These are phyloP conservation scores for Cephalotes varians DNA, from an alignment of 2,888 invertebrate genomes.

Conservation along the genomic window DNA sequence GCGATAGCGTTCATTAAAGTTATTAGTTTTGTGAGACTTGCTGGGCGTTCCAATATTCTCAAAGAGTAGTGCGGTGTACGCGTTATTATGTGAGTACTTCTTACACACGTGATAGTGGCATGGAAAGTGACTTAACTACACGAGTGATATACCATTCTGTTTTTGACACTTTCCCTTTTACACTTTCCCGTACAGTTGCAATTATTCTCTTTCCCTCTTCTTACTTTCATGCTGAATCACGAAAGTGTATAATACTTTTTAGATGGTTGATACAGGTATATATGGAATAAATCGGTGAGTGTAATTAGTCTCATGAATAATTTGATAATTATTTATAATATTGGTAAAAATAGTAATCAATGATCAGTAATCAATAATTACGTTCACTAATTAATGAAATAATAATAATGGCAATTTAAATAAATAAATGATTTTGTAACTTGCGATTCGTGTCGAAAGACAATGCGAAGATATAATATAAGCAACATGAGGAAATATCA, in stretches of 20 bases:
- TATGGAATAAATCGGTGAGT: not conserved
- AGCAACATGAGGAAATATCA: not conserved
- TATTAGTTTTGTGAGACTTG: conserved; percentile 73
- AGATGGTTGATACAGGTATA: not conserved
- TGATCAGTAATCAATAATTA: not conserved
- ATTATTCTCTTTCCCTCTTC: not conserved
- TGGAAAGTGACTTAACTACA: conserved; percentile 61
- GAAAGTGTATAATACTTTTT: not conserved
- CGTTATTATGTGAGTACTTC: conserved; percentile 71
- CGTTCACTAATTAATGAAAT: not conserved
- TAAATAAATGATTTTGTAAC: not conserved
- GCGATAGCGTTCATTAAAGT: conserved; percentile 72
- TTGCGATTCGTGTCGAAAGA: not conserved
- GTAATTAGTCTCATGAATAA: conserved; percentile 12
- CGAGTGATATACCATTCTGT: not conserved
- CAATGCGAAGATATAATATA: not conserved
- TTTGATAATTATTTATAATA: conserved; percentile 4
- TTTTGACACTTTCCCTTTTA: not conserved
- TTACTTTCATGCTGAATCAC: not conserved
- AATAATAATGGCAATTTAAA: not conserved
- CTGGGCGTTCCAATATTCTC: conserved; percentile 63
- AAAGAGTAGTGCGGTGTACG: conserved; percentile 61
- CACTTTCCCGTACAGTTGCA: not conserved
- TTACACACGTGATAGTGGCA: conserved; percentile 39
- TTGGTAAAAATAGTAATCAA: not conserved